Evolutionary conservation across 1,140 invertebrate species (phyloP).

Genomic region (Dendroctonus valens): DNA sequence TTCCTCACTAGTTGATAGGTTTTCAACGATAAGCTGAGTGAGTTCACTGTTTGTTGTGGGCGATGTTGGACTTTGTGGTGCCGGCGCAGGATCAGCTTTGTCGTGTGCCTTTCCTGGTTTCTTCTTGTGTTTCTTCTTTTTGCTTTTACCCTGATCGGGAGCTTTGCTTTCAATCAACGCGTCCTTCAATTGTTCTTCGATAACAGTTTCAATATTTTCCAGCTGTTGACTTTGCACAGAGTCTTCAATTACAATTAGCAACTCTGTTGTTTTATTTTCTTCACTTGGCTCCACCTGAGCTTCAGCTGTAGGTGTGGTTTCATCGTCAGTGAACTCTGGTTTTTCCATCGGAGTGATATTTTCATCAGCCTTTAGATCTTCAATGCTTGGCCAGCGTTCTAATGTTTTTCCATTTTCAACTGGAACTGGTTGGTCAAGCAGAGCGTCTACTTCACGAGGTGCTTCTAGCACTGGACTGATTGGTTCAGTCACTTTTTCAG

Average conservation of each 20-base stretch:
- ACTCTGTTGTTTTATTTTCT: background rate
- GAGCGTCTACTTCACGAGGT: conserved; percentile 10
- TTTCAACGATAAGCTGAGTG: no score
- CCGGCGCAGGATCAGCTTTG: no score
- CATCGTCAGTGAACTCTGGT: conserved; percentile 14
- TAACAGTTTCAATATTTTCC: no score
- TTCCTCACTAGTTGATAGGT: no score
- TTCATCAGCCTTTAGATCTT: conserved; percentile 19
- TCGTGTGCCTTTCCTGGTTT: background rate
- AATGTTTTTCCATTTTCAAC: conserved; percentile 6
- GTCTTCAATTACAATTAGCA: conserved; percentile 3
- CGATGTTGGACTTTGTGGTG: no score
- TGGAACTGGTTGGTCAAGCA: background rate
- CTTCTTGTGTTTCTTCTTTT: conserved; percentile 15
- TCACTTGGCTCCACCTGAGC: conserved; percentile 3
- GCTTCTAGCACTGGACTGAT: background rate
- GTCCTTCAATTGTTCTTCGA: no score
- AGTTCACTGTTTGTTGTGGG: no score
- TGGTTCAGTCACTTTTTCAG: conserved; percentile 9
- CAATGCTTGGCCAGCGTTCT: conserved; percentile 24
- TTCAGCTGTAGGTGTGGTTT: background rate
- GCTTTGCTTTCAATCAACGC: no score
- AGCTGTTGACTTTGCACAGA: background rate
- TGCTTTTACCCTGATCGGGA: background rate
- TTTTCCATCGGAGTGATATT: conserved; percentile 8